phyloP scores from a whole-genome alignment of 2,888 invertebrate genomes.

The Drosophila sordidula region DNA sequence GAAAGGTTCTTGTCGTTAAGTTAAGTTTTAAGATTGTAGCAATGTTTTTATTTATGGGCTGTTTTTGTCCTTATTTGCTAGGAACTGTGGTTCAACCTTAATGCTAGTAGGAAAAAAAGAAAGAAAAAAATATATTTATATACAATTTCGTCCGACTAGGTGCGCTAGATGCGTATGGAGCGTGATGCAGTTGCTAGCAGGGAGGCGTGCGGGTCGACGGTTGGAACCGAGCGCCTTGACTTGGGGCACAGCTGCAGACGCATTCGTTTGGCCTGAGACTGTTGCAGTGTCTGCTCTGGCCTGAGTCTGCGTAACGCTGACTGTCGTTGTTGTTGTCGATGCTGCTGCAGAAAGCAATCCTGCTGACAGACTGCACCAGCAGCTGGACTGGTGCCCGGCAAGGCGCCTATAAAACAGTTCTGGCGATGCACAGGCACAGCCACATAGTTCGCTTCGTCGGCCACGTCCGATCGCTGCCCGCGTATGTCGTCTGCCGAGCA shows the following conservation, averaged over 20 bases:
- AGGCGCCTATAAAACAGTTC: constrained; percentile 81
- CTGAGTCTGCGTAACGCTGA: background rate
- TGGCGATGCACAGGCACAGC: constrained; percentile 80
- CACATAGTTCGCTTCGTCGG: constrained; percentile 32
- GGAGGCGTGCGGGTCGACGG: background rate
- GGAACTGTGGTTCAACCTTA: constrained; percentile 44
- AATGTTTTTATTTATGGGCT: constrained; percentile 11
- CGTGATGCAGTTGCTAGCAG: constrained; percentile 29
- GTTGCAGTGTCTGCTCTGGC: background rate
- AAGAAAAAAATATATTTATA: constrained; percentile 17
- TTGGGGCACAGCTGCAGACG: constrained; percentile 21
- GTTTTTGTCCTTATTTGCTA: constrained; percentile 19
- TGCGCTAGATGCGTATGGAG: constrained; percentile 55
- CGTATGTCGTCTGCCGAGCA: constrained; percentile 8
- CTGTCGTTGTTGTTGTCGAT: constrained; percentile 12
- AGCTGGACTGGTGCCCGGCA: constrained; percentile 40
- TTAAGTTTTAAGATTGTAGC: background rate
- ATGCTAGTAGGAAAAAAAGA: background rate
- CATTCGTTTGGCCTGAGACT: constrained; percentile 33
- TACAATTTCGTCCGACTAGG: constrained; percentile 8
- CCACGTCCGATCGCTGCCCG: background rate
- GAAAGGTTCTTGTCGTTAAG: no score
- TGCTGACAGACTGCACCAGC: constrained; percentile 43
- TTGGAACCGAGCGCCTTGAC: constrained; percentile 21
- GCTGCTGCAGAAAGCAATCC: constrained; percentile 22